Base-by-base conservation (phyloP, 2,888 invertebrate genomes). In the Leptinotarsa peninsularis region DNA sequence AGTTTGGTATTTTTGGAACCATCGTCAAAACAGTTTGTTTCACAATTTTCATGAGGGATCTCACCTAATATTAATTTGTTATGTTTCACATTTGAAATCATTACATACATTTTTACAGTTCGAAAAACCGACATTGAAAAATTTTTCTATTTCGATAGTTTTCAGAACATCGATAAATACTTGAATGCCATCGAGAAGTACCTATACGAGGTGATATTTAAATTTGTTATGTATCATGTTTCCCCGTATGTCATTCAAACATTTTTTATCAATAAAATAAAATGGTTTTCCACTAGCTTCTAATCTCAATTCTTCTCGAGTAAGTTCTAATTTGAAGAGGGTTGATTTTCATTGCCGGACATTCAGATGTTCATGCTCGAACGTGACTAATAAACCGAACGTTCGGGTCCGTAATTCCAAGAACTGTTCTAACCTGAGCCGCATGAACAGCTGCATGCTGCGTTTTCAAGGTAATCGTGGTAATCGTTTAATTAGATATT, bases 401-500 rank as follows among this genome's bases (percentile, higher is more conserved):
- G 63, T 43, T 27, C n/a, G 33, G 63, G 17, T 17, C 43, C 17
- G 10, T 63, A 63, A n/a, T 63, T 63, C 63, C 43, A 43, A n/a
- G 63, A 63, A 63, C 27, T 43, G n/a, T 33, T 63, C 43, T n/a
- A 63, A 33, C 4, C 7, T 33, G 43, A n/a, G n/a, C 43, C 43
- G 13, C 43, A n/a, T 63, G 18, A 27, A 63, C 63, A 63, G 63
- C 63, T 63, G 63, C 43, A 43, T 17, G 15, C n/a, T 33, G 63
- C 33, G 63, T 33, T 63, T 63, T 63, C 63, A 63, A 33, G 63
- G 63, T 63, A 63, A 63, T 33, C 63, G 63, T 43, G 63, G 63
- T 63, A 63, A 63, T 33, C 63, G 63, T 63, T 63, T n/a, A 63
- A 63, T 63, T 63, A 43, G 14, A 63, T 4, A 43, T 63, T 63